Percentiles rank a stretch among this genome's conserved stretches.
Evolutionary conservation across 1,140 invertebrate genomes (phyloP).

Genomic region (Heterodera schachtii): DNA sequence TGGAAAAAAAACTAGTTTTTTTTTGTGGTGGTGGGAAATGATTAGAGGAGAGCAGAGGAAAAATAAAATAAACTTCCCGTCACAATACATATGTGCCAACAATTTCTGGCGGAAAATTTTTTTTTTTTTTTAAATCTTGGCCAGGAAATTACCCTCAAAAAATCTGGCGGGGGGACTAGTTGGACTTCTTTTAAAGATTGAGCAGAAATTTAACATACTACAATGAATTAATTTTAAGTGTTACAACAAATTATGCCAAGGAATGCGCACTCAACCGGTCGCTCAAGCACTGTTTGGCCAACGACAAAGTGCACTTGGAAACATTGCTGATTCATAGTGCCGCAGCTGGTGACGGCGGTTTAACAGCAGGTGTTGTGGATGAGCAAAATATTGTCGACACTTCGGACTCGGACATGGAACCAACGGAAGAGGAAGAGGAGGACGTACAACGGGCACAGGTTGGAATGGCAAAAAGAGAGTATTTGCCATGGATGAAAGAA

Average conservation of each 20-base stretch:
- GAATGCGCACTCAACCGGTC: slow-evolving; percentile 34
- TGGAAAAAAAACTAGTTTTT: no score
- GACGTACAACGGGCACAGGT: background rate
- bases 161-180: background rate
- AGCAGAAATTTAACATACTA: background rate
- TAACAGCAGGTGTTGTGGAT: background rate
- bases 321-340: background rate
- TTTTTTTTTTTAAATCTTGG: no score
- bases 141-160: background rate
- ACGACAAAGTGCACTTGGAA: background rate
- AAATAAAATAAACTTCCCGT: no score
- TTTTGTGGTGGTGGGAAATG: no score
- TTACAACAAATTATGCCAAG: slow-evolving; percentile 55
- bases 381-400: slow-evolving; percentile 14
- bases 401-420: slow-evolving; percentile 31
- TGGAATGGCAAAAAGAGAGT: background rate
- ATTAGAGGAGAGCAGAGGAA: no score
- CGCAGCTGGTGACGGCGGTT: background rate
- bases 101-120: no score
- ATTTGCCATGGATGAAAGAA: background rate
- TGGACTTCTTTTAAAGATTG: no score
- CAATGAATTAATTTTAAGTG: slow-evolving; percentile 36
- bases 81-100: no score
- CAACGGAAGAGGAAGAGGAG: background rate
- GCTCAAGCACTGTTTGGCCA: slow-evolving; percentile 13